These are phyloP conservation scores for Microctonus brassicae DNA, from an alignment of 2,888 invertebrate species.

Conservation along the genomic window DNA sequence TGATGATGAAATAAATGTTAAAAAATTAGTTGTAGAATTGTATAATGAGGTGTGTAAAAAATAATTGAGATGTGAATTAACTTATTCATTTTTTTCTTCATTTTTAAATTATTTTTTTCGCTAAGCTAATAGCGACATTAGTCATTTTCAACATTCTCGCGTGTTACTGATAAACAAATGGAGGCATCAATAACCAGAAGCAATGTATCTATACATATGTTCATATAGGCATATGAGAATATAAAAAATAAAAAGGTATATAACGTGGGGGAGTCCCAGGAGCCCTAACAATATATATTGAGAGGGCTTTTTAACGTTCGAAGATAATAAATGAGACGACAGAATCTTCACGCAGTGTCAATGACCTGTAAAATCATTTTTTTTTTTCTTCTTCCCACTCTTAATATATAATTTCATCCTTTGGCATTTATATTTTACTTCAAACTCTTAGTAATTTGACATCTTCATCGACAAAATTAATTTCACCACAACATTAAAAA, in stretches of 20 bases:
- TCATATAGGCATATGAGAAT: not conserved
- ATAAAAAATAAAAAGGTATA: slow-evolving; percentile 41
- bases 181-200: slow-evolving; percentile 62
- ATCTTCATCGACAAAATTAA: no score
- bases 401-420: not conserved
- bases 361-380: not conserved
- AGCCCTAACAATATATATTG: slow-evolving; percentile 27
- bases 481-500: no score
- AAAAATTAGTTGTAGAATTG: not conserved
- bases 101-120: slow-evolving; percentile 43
- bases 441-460: no score
- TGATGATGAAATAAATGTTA: not conserved
- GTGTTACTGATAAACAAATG: slow-evolving; percentile 63
- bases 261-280: slow-evolving; percentile 43
- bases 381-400: not conserved
- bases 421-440: not conserved
- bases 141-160: slow-evolving; percentile 58
- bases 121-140: slow-evolving; percentile 64
- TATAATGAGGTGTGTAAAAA: slow-evolving; percentile 35
- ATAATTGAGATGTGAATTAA: slow-evolving; percentile 57
- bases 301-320: slow-evolving; percentile 53
- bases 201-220: not conserved
- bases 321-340: slow-evolving; percentile 29
- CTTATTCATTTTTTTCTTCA: slow-evolving; percentile 13
- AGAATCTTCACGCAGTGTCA: not conserved